These are phyloP conservation scores for Arvicanthis niloticus DNA, from an alignment of 2,113 vertebrate genomes.

Conservation along the genomic window DNA sequence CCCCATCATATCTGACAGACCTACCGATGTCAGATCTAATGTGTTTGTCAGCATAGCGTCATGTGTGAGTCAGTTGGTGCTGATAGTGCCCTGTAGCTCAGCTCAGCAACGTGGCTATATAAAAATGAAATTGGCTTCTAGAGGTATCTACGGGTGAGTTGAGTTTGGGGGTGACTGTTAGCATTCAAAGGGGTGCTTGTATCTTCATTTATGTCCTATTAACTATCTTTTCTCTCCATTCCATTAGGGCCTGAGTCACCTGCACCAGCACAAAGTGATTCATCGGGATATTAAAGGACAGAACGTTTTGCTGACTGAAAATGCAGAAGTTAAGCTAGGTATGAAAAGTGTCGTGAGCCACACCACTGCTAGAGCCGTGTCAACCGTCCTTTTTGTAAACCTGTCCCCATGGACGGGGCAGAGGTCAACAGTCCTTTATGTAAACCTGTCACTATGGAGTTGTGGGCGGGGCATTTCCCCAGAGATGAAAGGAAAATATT, in stretches of 20 bases:
- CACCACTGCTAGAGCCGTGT: not conserved
- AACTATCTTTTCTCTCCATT: slow-evolving; percentile 75
- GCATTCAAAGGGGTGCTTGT: slow-evolving; percentile 66
- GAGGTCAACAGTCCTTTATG: not conserved
- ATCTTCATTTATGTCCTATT: slow-evolving; percentile 68
- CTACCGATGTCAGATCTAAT: not conserved
- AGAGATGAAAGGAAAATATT: not conserved
- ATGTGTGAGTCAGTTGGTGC: not conserved
- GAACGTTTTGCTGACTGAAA: slow-evolving; percentile 98
- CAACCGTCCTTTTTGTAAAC: not conserved
- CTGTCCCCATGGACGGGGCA: not conserved
- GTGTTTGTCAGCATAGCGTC: not conserved
- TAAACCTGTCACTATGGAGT: not conserved
- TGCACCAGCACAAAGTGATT: slow-evolving; percentile 99
- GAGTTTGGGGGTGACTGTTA: not conserved
- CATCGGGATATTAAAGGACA: slow-evolving; percentile 99
- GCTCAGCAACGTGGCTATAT: slow-evolving; percentile 14
- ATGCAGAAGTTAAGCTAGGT: slow-evolving; percentile 99
- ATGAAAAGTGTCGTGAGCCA: slow-evolving; percentile 75
- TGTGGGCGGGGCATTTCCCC: not conserved
- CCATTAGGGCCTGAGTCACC: slow-evolving; percentile 97
- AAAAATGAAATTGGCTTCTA: slow-evolving; percentile 59
- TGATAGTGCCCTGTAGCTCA: not conserved
- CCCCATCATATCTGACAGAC: too few species aligned
- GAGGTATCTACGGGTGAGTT: slow-evolving; percentile 13